Percentiles rank a stretch among this genome's conserved stretches.
phyloP scores from a whole-genome alignment of 1,140 invertebrate species.

The Neodiprion virginianus region DNA sequence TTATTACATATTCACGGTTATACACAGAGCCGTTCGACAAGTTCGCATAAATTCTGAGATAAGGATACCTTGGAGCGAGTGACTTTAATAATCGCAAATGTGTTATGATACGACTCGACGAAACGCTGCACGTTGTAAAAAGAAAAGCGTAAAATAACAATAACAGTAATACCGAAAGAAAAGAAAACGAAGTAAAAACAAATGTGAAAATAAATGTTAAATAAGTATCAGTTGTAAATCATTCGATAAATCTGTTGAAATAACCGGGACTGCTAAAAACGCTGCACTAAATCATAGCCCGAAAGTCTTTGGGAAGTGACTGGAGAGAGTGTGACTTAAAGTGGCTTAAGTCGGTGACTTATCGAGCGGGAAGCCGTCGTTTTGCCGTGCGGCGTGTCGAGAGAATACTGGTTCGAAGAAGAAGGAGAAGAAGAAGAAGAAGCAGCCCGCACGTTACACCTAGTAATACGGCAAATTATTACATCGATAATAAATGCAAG shows the following conservation, averaged over 20 bases:
- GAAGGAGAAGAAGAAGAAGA: too few species aligned
- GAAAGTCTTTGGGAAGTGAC: slow-evolving; percentile 2
- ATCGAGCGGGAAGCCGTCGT: background rate
- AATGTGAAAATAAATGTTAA: background rate
- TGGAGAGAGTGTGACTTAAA: slow-evolving; percentile 5
- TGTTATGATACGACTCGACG: slow-evolving; percentile 7
- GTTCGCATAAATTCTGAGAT: background rate
- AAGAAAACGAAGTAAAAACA: too few species aligned
- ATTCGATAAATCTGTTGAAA: slow-evolving; percentile 3
- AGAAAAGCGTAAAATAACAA: too few species aligned
- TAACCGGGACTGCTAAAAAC: slow-evolving; percentile 1
- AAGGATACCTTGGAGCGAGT: background rate
- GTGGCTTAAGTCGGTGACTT: slow-evolving; percentile 4
- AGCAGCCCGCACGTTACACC: background rate
- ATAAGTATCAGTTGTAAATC: background rate
- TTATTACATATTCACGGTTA: too few species aligned
- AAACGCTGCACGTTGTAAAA: background rate
- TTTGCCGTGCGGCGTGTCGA: background rate
- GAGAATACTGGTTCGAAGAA: background rate
- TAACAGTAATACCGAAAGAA: too few species aligned
- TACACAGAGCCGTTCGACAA: too few species aligned
- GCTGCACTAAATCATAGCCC: background rate
- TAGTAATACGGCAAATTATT: slow-evolving; percentile 5
- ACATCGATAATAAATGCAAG: background rate
- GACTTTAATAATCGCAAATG: slow-evolving; percentile 3